Evolutionary conservation across 2,797 vertebrate species (phyloP).

Genomic region (Mormyrus proboscirostris): DNA sequence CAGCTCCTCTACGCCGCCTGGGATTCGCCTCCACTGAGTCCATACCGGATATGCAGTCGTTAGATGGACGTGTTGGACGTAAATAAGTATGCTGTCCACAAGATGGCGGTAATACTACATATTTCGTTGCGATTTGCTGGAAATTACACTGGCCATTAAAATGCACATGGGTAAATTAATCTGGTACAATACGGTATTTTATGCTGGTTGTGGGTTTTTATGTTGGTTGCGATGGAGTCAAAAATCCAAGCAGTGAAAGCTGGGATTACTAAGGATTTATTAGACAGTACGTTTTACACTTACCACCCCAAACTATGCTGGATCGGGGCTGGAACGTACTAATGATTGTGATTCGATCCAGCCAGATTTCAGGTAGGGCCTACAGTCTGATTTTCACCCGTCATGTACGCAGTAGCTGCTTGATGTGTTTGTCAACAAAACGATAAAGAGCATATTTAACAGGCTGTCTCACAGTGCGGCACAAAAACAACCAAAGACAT

Average conservation of each 20-base stretch:
- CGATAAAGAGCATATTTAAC: neutral
- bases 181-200: neutral
- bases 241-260: neutral
- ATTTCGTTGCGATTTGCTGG: neutral
- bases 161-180: neutral
- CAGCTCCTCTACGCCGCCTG: neutral
- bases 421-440: neutral
- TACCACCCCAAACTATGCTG: neutral
- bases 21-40: neutral
- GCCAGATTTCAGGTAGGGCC: neutral
- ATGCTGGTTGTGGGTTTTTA: neutral
- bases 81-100: neutral
- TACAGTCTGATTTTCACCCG: neutral
- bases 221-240: neutral
- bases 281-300: neutral
- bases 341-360: neutral
- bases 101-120: conserved; percentile 8
- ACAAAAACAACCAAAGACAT: neutral
- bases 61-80: neutral
- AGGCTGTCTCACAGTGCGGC: neutral
- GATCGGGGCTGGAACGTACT: neutral
- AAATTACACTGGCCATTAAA: neutral
- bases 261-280: neutral
- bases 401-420: neutral
- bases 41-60: neutral